Base-by-base conservation (phyloP, 2,888 invertebrate species). In the Drosophila algonquin region DNA sequence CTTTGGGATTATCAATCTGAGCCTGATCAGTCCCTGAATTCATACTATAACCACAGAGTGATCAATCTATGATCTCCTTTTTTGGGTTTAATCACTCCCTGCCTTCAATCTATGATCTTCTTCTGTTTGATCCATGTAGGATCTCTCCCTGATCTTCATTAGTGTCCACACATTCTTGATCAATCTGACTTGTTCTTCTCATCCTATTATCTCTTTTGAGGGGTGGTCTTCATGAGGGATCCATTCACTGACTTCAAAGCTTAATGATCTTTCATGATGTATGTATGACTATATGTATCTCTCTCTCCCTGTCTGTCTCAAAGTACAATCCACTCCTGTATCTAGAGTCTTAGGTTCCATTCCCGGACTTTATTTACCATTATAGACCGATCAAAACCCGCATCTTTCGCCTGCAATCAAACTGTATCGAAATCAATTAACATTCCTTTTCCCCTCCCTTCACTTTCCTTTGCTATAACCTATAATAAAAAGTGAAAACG, bases 401-500 rank as follows among this genome's bases (percentile, higher is more conserved):
- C 68, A 68, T 68, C 40, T 40, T 40, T 40, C 7, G 7, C 0
- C n/a, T 7, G 40, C 40, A 79, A 80, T 80, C 75, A 65, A 79
- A 77, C 68, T 77, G 80, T 77, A 79, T 77, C 65, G 32, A 53
- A 70, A 79, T 77, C 82, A 86, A 82, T 82, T 83, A 81, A 79
- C 62, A 58, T 40, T 14, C 44, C 21, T 30, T 64, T 63, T 14
- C 44, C 21, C 44, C 63, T 63, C 60, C 77, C 50, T 72, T 30
- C 30, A 30, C 8, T 30, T 75, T 10, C 35, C 12, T 35, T 78
- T 76, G 76, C 80, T 8, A 8, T 30, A 30, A 80, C 80, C 83
- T 73, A 80, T 70, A 69, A 70, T 51, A 40, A 73, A 83, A 86
- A 83, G 82, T 81, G 79, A 86, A 86, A 76, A 85, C 83, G 87